These are phyloP conservation scores for Poecile montanus DNA, from an alignment of 2,797 vertebrate genomes.

Conservation along the genomic window DNA sequence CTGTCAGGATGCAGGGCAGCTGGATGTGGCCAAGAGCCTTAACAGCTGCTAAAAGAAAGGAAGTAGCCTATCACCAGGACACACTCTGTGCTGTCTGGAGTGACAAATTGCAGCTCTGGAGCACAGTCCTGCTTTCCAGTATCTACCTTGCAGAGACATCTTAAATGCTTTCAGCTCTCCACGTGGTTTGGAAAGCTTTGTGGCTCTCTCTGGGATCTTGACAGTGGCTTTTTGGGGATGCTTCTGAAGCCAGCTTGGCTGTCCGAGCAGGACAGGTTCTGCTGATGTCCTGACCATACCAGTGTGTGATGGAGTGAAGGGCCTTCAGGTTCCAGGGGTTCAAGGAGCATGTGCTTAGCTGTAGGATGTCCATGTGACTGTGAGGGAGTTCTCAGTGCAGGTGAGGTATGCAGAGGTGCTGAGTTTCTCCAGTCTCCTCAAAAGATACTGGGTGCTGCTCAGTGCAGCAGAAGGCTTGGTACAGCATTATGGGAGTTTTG, in stretches of 20 bases:
- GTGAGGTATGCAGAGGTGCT: not conserved
- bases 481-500: not conserved
- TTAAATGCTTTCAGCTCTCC: not conserved
- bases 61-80: conserved; percentile 24
- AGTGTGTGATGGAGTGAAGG: not conserved
- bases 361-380: accelerated
- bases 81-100: not conserved
- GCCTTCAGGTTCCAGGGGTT: not conserved
- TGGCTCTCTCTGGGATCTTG: not conserved
- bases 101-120: not conserved
- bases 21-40: conserved; percentile 74
- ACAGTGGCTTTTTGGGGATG: not conserved
- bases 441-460: not conserved
- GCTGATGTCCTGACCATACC: not conserved
- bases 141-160: not conserved
- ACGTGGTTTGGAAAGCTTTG: not conserved
- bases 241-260: not conserved
- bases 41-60: conserved; percentile 62
- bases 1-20: conserved; percentile 71
- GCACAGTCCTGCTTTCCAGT: not conserved
- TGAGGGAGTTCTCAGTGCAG: not conserved
- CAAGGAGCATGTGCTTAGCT: not conserved
- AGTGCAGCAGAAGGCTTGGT: not conserved
- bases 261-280: not conserved
- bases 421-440: not conserved